Evolutionary conservation across 2,113 vertebrate genomes (phyloP).

Genomic region (Psilopsiagon aymara): DNA sequence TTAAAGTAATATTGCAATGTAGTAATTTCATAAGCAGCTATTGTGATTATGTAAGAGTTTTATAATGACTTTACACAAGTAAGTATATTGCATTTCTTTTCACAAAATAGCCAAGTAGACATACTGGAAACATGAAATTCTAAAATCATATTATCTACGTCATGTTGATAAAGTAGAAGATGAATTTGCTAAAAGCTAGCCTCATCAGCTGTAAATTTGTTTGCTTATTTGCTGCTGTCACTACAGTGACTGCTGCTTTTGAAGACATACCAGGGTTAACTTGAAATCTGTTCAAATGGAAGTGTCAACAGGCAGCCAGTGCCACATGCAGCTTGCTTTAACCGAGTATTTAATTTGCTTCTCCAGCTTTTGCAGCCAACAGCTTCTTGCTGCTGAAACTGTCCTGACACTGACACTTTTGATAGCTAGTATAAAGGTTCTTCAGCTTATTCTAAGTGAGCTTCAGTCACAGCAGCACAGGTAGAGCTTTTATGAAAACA

Average conservation of each 20-base stretch:
- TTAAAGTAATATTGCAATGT: constrained; percentile 25
- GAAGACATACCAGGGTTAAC: neutral
- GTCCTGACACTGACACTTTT: neutral
- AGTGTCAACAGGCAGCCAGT: neutral
- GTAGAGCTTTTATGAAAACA: neutral
- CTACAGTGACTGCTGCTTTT: neutral
- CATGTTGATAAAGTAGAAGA: constrained; percentile 32
- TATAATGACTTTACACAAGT: constrained; percentile 52
- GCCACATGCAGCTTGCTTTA: neutral
- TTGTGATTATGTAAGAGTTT: constrained; percentile 53
- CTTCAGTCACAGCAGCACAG: neutral
- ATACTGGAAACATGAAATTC: constrained; percentile 47
- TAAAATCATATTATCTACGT: constrained; percentile 26
- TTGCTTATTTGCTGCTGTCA: neutral
- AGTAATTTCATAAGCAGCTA: constrained; percentile 61
- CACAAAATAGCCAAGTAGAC: constrained; percentile 56
- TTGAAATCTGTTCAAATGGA: neutral
- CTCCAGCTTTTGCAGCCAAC: neutral
- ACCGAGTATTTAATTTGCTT: neutral
- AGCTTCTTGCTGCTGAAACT: neutral
- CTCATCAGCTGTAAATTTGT: constrained; percentile 44
- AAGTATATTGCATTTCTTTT: constrained; percentile 55
- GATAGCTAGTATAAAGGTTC: neutral
- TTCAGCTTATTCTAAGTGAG: neutral
- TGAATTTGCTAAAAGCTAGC: constrained; percentile 52